A percentile compares a stretch with the other conserved stretches of the same genome.
phyloP scores from a whole-genome alignment of 2,113 vertebrate genomes.

The Mirza zaza region DNA sequence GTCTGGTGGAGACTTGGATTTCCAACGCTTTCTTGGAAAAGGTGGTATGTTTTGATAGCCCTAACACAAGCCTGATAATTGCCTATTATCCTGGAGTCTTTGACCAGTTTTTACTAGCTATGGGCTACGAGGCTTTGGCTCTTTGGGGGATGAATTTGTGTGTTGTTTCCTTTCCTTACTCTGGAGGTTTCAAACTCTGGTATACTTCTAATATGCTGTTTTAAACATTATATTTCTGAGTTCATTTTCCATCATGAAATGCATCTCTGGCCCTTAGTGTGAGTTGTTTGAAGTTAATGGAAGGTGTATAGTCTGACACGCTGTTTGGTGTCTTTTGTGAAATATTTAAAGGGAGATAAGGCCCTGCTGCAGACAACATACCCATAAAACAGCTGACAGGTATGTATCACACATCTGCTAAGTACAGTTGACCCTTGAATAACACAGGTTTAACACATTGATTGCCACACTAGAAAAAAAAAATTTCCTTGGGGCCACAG shows the following conservation, averaged over 20 bases:
- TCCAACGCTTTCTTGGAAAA: slow-evolving; percentile 1
- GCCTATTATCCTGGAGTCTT: background rate
- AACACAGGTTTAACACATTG: background rate
- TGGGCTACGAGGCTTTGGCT: slow-evolving; percentile 5
- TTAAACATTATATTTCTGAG: background rate
- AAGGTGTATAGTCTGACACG: background rate
- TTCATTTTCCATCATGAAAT: slow-evolving; percentile 60
- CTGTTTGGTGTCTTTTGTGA: background rate
- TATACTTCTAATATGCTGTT: slow-evolving; percentile 34
- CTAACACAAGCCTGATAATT: slow-evolving; percentile 13
- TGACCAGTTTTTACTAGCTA: background rate
- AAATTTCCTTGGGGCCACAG: too few species aligned
- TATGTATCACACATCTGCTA: background rate
- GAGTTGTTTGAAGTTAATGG: slow-evolving; percentile 48
- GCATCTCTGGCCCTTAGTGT: background rate
- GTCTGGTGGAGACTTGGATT: background rate
- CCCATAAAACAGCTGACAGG: background rate
- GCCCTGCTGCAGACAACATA: background rate
- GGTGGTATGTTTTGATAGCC: background rate
- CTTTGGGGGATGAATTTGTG: background rate
- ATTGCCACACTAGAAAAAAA: too few species aligned
- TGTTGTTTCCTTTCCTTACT: background rate
- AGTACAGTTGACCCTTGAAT: background rate
- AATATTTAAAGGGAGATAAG: slow-evolving; percentile 25
- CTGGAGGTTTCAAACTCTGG: background rate